phyloP scores from a whole-genome alignment of 2,888 invertebrate genomes.

The Drosophila meridiana region DNA sequence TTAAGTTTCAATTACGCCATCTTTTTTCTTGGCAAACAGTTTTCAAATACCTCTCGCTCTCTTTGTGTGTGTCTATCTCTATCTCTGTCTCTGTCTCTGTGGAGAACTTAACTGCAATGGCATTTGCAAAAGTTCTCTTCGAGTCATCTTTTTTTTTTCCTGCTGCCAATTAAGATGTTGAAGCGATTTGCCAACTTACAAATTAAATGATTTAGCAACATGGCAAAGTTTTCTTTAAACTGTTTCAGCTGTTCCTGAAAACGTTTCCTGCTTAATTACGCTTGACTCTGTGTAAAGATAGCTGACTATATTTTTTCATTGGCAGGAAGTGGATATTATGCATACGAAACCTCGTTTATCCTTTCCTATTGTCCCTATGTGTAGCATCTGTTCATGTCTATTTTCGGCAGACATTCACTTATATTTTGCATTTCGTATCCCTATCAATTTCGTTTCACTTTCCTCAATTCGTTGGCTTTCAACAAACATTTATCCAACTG shows the following conservation, averaged over 20 bases:
- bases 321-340: background rate
- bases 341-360: background rate
- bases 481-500: constrained; percentile 42
- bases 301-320: background rate
- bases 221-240: constrained; percentile 24
- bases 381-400: too few species aligned
- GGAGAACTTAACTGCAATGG: constrained; percentile 38
- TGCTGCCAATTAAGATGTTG: constrained; percentile 61
- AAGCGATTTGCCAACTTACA: constrained; percentile 46
- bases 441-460: constrained; percentile 17
- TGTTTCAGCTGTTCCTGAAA: constrained; percentile 1
- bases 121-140: constrained; percentile 41
- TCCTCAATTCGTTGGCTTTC: constrained; percentile 26
- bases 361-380: too few species aligned
- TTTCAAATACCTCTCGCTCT: constrained; percentile 32
- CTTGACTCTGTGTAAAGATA: background rate
- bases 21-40: constrained; percentile 33
- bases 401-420: background rate
- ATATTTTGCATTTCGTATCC: background rate
- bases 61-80: background rate
- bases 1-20: constrained; percentile 75
- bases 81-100: background rate
- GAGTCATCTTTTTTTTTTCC: constrained; percentile 1
- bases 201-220: constrained; percentile 46
- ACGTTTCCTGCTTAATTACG: constrained; percentile 12